Evolutionary conservation across 1,140 invertebrate species (phyloP).

Genomic region (Euglossa dilemma): DNA sequence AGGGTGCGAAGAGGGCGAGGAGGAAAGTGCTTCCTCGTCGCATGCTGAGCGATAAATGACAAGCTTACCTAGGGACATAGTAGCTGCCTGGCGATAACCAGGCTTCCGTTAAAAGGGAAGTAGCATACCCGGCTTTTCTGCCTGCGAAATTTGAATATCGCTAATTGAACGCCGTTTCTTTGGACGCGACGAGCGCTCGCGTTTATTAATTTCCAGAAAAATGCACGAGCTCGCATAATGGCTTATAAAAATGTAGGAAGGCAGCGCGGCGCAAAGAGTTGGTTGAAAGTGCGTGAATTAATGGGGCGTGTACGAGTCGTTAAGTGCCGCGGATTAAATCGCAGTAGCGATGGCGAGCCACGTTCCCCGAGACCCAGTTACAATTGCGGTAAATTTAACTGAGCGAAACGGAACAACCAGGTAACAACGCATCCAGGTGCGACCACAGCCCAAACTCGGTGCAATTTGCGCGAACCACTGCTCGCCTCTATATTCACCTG

Average conservation of each 20-base stretch:
- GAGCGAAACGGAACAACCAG: constrained; percentile 34
- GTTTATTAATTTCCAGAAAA: neutral
- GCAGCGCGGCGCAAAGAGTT: neutral
- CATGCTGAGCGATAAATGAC: constrained; percentile 7
- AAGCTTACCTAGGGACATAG: neutral
- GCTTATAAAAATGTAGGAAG: neutral
- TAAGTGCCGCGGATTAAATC: constrained; percentile 7
- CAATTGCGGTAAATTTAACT: constrained; percentile 62
- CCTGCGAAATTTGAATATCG: constrained; percentile 14
- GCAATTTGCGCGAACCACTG: constrained; percentile 49
- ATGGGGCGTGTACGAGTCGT: constrained; percentile 18
- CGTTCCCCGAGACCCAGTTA: constrained; percentile 38
- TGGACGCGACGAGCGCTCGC: neutral
- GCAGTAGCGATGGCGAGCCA: neutral
- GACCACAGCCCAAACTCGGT: constrained; percentile 57
- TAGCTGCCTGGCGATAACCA: constrained; percentile 27
- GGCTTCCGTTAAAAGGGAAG: neutral
- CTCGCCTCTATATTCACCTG: neutral
- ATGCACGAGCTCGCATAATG: too few species aligned
- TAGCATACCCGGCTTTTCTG: neutral
- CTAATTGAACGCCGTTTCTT: constrained; percentile 12
- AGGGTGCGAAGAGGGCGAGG: neutral
- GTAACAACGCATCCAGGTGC: constrained; percentile 51
- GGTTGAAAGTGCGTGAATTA: neutral
- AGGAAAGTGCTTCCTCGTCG: neutral